Base-by-base conservation (phyloP, 1,140 invertebrate genomes). In the Mya arenaria region DNA sequence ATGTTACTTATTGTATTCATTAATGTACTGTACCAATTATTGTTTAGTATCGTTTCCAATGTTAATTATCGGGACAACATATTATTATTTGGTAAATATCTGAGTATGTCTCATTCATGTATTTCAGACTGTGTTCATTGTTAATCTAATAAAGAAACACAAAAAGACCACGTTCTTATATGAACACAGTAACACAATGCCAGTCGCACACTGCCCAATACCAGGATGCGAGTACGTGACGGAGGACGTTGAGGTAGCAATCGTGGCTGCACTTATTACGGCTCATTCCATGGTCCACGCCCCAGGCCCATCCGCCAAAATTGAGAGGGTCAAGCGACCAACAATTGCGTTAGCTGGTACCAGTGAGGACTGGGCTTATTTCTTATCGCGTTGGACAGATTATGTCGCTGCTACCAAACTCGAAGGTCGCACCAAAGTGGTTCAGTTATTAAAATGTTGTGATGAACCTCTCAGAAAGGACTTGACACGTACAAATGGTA, bases 361-460 rank as follows among this genome's bases (percentile, higher is more conserved):
- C 5, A 75, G 75, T 39, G n/a, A 56, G 19, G 41, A 56, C 4
- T 55, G 62, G 62, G 15, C 41, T 17, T 78, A 56, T 37, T 66
- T 66, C n/a, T 34, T 34, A 32, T 65, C 44, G 4, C 4, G 39
- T 0, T 68, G 30, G 44, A 56, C 19, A 19, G 75, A 78, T 15
- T 68, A 78, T 66, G 48, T 55, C 1, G 32, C 6, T n/a, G 75
- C 44, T 19, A 68, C 55, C n/a, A 78, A 81, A 30, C 19, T 84
- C 0, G 60, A 73, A 15, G 84, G 81, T 41, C 36, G 36, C n/a
- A 65, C 80, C 34, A n/a, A 58, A 44, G 52, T 78, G 4, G 44
- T 84, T 10, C 84, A 87, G 65, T 34, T 87, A 17, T 55, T 87
- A 19, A 71, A 84, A 69, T 86, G 86, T 72, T 87, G 86, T 66